These are phyloP conservation scores for Perithous albicinctus DNA, from an alignment of 2,888 invertebrate genomes.

Conservation along the genomic window DNA sequence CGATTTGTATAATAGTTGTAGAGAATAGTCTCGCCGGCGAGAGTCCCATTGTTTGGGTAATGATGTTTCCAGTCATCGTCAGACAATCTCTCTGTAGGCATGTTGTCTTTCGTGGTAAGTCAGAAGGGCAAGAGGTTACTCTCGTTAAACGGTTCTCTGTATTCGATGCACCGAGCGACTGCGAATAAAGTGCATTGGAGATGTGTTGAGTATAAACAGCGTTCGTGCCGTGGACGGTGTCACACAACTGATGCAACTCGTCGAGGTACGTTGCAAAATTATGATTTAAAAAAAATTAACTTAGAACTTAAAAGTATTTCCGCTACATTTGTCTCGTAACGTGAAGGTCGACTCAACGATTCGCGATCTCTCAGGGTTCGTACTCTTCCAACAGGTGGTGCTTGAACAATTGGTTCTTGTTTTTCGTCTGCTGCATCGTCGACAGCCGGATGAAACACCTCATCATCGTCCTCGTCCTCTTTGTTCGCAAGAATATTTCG, in stretches of 20 bases:
- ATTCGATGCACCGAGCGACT: constrained; percentile 1
- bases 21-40: neutral
- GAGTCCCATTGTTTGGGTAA: neutral
- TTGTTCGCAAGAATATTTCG: neutral
- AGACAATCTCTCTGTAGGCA: neutral
- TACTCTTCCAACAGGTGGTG: neutral
- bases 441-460: constrained; percentile 46
- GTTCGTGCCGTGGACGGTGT: neutral
- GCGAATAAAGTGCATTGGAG: constrained; percentile 12
- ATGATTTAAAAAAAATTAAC: no score
- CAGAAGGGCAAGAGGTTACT: constrained; percentile 15
- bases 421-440: constrained; percentile 27
- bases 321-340: constrained; percentile 54
- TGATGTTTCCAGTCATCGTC: constrained; percentile 1
- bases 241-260: neutral
- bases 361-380: constrained; percentile 34
- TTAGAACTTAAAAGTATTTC: no score
- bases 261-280: neutral
- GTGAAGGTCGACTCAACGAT: constrained; percentile 13
- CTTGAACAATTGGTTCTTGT: constrained; percentile 10
- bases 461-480: constrained; percentile 35
- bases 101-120: neutral
- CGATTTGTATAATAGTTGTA: constrained; percentile 1
- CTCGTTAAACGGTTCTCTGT: neutral
- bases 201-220: constrained; percentile 15